Conservation (phyloP, 2,888 invertebrate genomes). For the Nipponacmea schrenckii region DNA sequence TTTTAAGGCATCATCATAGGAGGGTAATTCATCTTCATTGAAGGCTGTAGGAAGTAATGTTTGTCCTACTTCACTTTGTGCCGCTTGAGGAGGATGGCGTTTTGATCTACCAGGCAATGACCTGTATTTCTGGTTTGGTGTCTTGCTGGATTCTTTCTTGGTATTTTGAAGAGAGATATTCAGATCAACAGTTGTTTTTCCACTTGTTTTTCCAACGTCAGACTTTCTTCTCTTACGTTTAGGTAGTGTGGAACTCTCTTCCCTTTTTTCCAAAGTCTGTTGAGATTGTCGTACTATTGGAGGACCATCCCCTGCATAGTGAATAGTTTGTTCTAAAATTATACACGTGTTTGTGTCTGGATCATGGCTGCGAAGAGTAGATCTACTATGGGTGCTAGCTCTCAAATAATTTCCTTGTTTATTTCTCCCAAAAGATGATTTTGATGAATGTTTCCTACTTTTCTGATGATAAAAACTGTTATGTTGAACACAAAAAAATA, state of each 20-base stretch:
- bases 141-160: not conserved
- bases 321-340: not conserved
- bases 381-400: not conserved
- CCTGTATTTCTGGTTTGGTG: not conserved
- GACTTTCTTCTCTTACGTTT: not conserved
- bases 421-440: not conserved
- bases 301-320: not conserved
- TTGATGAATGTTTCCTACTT: conserved; percentile 9
- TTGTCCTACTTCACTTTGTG: not conserved
- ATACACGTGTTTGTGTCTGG: no score
- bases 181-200: not conserved
- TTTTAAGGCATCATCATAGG: conserved; percentile 43
- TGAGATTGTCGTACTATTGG: not conserved
- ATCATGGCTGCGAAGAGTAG: not conserved
- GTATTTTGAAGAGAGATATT: no score
- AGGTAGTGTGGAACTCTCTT: not conserved
- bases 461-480: conserved; percentile 39
- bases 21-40: conserved; percentile 56
- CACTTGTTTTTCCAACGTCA: not conserved
- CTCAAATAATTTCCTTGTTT: not conserved
- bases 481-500: conserved; percentile 49
- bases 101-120: not conserved
- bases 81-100: not conserved
- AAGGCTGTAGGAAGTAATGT: conserved; percentile 35
- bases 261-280: not conserved